Conservation (phyloP, 2,888 invertebrate species). For the Xanthia togata region DNA sequence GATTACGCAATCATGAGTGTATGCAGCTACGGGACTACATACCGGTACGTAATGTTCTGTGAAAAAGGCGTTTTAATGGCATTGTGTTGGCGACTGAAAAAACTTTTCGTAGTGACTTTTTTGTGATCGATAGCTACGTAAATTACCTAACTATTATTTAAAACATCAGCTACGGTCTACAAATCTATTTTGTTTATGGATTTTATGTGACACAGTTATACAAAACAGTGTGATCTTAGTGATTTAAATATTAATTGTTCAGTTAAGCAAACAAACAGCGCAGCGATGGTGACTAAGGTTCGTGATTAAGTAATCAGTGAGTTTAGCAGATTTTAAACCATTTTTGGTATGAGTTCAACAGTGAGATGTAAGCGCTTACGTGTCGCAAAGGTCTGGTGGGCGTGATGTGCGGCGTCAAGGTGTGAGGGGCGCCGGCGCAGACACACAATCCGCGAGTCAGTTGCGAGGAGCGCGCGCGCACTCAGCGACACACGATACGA, state of each 20-base stretch:
- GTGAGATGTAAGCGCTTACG: slow-evolving; percentile 88
- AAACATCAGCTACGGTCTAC: neutral
- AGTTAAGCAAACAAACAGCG: slow-evolving; percentile 27
- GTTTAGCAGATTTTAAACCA: slow-evolving; percentile 80
- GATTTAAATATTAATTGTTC: slow-evolving; percentile 28
- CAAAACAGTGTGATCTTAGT: slow-evolving; percentile 1
- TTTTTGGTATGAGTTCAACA: slow-evolving; percentile 88
- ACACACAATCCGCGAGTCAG: slow-evolving; percentile 86
- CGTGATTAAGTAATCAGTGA: slow-evolving; percentile 73
- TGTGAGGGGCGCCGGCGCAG: slow-evolving; percentile 66
- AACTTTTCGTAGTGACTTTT: slow-evolving; percentile 1
- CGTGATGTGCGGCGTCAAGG: slow-evolving; percentile 72
- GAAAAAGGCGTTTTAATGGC: slow-evolving; percentile 31
- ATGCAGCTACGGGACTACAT: slow-evolving; percentile 30
- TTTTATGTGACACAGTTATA: slow-evolving; percentile 1
- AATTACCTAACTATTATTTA: slow-evolving; percentile 5
- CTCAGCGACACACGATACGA: slow-evolving; percentile 85
- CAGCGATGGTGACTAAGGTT: slow-evolving; percentile 72
- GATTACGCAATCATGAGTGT: slow-evolving; percentile 52
- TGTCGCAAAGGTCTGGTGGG: slow-evolving; percentile 87
- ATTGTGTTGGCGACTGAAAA: slow-evolving; percentile 25
- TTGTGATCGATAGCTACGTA: slow-evolving; percentile 22
- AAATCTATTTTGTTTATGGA: neutral
- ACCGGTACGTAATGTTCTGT: slow-evolving; percentile 21
- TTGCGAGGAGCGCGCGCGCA: slow-evolving; percentile 87